Conservation (phyloP, 1,140 invertebrate species). For the Bombyx mori region DNA sequence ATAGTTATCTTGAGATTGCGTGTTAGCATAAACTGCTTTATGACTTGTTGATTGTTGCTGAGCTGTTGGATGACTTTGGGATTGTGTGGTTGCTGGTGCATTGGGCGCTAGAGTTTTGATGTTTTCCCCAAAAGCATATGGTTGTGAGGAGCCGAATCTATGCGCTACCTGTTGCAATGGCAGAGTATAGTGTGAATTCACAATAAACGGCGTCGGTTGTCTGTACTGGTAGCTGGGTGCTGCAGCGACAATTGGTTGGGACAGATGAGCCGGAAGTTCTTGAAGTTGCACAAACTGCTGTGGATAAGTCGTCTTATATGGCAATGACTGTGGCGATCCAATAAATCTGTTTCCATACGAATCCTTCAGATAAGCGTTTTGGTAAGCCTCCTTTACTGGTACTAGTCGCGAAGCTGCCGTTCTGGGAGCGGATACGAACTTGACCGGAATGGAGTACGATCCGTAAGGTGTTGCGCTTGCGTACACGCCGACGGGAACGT, state of each 20-base stretch:
- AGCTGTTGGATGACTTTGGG: slow-evolving; percentile 14
- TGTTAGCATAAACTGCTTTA: slow-evolving; percentile 27
- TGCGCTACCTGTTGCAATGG: slow-evolving; percentile 28
- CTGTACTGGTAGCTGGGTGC: slow-evolving; percentile 35
- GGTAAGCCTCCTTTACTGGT: slow-evolving; percentile 34
- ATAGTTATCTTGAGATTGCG: slow-evolving; percentile 17
- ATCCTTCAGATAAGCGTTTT: slow-evolving; percentile 45
- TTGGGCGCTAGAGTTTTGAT: slow-evolving; percentile 24
- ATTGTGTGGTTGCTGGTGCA: slow-evolving; percentile 13
- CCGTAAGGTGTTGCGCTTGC: slow-evolving; percentile 47
- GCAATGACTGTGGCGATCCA: slow-evolving; percentile 29
- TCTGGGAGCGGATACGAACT: slow-evolving; percentile 27
- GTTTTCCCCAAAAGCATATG: slow-evolving; percentile 25
- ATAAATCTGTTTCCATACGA: slow-evolving; percentile 54
- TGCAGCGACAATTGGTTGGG: slow-evolving; percentile 43
- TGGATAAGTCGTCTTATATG: slow-evolving; percentile 42
- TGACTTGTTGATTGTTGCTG: slow-evolving; percentile 38
- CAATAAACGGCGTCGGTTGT: slow-evolving; percentile 36
- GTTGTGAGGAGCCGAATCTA: slow-evolving; percentile 29
- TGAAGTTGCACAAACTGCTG: slow-evolving; percentile 57
- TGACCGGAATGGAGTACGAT: slow-evolving; percentile 42
- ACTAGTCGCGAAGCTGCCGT: slow-evolving; percentile 24
- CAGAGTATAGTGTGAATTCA: slow-evolving; percentile 29
- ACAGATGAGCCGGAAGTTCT: slow-evolving; percentile 47
- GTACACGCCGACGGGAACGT: slow-evolving; percentile 43